Percentiles rank a stretch among this genome's conserved stretches.
These are phyloP conservation scores for Pantherophis guttatus DNA, from an alignment of 2,113 vertebrate species.

Conservation along the genomic window DNA sequence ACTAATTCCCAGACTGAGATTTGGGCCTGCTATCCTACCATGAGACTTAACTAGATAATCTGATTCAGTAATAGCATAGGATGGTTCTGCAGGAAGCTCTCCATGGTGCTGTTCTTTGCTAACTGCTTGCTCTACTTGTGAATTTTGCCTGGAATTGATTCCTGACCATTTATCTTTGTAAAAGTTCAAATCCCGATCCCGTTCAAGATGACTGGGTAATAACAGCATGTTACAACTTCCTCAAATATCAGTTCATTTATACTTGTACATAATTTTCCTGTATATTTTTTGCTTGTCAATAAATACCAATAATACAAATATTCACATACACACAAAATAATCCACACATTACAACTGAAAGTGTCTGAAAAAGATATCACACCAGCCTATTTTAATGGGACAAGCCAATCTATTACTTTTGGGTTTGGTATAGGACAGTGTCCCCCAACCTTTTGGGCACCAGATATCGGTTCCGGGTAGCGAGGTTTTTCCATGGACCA, in stretches of 20 bases:
- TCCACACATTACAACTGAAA: not conserved
- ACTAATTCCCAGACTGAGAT: not conserved
- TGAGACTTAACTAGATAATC: not conserved
- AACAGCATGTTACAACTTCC: not conserved
- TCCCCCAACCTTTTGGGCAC: too few species aligned
- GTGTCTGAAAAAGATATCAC: not conserved
- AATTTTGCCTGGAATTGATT: not conserved
- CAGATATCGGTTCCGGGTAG: too few species aligned
- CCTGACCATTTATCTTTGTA: not conserved
- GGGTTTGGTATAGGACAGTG: not conserved
- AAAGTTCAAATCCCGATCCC: not conserved
- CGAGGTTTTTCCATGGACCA: too few species aligned
- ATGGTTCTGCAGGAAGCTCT: not conserved
- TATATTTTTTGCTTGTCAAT: not conserved
- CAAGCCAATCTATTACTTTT: not conserved
- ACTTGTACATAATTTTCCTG: not conserved
- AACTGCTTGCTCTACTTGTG: not conserved
- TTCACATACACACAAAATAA: not conserved
- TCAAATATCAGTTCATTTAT: not conserved
- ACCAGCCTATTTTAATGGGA: not conserved
- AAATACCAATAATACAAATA: not conserved
- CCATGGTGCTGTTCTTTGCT: not conserved
- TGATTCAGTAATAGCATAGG: not conserved
- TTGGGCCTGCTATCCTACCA: not conserved
- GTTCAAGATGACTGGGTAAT: not conserved